phyloP scores from a whole-genome alignment of 2,113 vertebrate species.

The Pangasianodon hypophthalmus region DNA sequence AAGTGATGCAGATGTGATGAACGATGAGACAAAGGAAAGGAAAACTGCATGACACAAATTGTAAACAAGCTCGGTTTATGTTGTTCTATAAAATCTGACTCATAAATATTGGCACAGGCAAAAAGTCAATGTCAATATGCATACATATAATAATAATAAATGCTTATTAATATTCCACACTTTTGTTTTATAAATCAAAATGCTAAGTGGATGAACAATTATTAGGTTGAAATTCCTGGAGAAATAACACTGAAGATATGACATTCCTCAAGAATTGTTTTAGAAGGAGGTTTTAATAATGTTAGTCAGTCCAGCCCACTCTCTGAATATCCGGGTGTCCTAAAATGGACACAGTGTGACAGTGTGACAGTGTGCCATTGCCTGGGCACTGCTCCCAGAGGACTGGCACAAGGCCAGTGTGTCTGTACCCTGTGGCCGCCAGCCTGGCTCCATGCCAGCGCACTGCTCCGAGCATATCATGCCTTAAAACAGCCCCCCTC shows the following conservation, averaged over 20 bases:
- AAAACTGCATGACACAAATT: background rate
- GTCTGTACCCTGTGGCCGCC: constrained; percentile 39
- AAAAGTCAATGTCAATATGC: background rate
- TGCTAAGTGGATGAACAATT: background rate
- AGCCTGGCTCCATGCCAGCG: constrained; percentile 43
- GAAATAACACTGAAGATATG: background rate
- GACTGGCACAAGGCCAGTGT: constrained; percentile 46
- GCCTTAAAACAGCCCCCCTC: constrained; percentile 37
- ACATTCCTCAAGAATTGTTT: background rate
- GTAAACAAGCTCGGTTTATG: background rate
- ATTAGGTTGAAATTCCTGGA: background rate
- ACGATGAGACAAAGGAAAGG: background rate
- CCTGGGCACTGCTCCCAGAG: constrained; percentile 31
- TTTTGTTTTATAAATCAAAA: background rate
- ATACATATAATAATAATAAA: background rate
- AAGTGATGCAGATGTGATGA: background rate
- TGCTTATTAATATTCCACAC: background rate
- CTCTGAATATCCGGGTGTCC: constrained; percentile 26
- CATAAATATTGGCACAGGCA: background rate
- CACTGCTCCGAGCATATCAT: constrained; percentile 27
- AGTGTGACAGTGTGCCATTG: constrained; percentile 34
- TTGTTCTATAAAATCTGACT: background rate
- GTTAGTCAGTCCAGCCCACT: background rate
- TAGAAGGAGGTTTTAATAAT: background rate
- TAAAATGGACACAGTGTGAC: constrained; percentile 30